phyloP scores from a whole-genome alignment of 2,797 vertebrate genomes.

The Sphaeramia orbicularis region DNA sequence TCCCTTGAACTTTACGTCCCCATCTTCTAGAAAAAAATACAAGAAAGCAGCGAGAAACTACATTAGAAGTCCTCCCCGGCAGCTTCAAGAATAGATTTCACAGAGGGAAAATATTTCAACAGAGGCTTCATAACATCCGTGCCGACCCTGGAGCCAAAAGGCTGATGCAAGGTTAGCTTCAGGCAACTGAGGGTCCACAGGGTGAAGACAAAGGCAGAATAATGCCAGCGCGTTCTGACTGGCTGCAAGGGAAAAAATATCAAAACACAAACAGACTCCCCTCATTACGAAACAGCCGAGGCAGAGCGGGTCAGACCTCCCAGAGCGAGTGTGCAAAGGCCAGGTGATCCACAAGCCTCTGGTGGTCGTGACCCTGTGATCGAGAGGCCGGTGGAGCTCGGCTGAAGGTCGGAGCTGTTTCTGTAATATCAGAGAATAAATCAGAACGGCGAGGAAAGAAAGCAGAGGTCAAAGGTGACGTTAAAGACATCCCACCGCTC shows the following conservation, averaged over 20 bases:
- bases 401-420: conserved; percentile 41
- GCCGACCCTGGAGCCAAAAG: conserved; percentile 41
- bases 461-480: conserved; percentile 34
- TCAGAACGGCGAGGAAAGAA: conserved; percentile 21
- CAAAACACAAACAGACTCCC: conserved; percentile 30
- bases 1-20: not conserved
- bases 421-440: conserved; percentile 36
- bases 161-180: conserved; percentile 41
- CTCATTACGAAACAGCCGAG: conserved; percentile 39
- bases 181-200: conserved; percentile 25
- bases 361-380: conserved; percentile 1
- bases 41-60: not conserved
- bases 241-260: conserved; percentile 28
- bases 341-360: conserved; percentile 14
- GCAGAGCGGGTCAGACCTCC: conserved; percentile 22
- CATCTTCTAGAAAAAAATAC: conserved; percentile 23
- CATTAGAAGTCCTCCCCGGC: conserved; percentile 36
- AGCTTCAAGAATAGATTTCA: conserved; percentile 15
- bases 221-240: conserved; percentile 23
- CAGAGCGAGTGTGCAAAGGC: not conserved
- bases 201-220: conserved; percentile 23
- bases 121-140: conserved; percentile 25
- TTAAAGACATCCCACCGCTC: conserved; percentile 16
- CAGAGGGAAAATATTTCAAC: conserved; percentile 25
- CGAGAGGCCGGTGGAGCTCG: conserved; percentile 2